phyloP scores from a whole-genome alignment of 2,888 invertebrate species.

The Xestoiulus laeticollis region DNA sequence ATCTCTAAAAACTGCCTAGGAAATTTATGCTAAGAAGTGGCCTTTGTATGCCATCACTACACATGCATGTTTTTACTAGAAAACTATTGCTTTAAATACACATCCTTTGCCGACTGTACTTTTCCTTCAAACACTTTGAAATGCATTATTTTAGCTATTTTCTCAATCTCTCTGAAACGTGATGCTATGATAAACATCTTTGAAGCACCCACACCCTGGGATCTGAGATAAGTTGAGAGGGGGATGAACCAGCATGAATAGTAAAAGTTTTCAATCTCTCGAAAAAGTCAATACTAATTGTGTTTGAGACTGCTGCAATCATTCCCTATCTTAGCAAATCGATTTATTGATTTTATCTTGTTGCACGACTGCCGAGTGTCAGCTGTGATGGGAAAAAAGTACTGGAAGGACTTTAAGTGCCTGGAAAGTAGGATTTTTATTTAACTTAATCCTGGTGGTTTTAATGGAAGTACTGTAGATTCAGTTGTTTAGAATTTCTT shows the following conservation, averaged over 20 bases:
- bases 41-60: no score
- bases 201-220: neutral
- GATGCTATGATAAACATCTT: neutral
- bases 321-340: neutral
- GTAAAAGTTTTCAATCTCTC: neutral
- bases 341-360: constrained; percentile 7
- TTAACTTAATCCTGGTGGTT: no score
- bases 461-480: no score
- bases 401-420: neutral
- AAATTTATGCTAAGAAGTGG: no score
- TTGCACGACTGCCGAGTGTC: neutral
- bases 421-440: neutral
- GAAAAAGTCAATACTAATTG: constrained; percentile 36
- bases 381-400: neutral
- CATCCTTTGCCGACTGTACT: neutral
- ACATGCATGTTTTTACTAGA: no score
- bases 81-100: no score
- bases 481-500: no score
- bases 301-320: neutral
- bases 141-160: neutral
- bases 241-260: neutral
- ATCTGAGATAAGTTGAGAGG: neutral
- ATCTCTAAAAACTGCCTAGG: no score
- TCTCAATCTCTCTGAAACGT: neutral
- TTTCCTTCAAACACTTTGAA: neutral